Conservation (phyloP, 2,113 vertebrate genomes). For the Nannobrachium achirus region DNA sequence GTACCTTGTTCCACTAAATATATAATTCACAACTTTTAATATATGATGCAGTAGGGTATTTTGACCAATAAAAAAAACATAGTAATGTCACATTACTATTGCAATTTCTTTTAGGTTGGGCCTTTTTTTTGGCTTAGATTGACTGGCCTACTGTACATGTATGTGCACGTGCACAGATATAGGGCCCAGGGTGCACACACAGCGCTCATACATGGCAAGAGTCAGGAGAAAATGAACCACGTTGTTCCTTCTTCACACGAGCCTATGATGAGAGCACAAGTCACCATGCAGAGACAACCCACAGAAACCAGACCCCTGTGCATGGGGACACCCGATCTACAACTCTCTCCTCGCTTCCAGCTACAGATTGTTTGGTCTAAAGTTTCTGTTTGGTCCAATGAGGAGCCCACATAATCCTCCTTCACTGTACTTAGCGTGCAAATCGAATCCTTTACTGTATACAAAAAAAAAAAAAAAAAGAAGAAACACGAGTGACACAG, state of each 20-base stretch:
- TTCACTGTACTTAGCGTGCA: neutral
- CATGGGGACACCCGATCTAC: conserved; percentile 58
- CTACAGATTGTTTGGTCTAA: conserved; percentile 67
- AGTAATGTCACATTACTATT: too few species aligned
- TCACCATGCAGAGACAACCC: conserved; percentile 21
- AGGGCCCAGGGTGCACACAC: too few species aligned
- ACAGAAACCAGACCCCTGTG: conserved; percentile 54
- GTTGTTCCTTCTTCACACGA: conserved; percentile 21
- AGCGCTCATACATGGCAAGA: neutral
- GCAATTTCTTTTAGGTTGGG: too few species aligned
- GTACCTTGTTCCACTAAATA: too few species aligned
- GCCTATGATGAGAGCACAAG: conserved; percentile 50
- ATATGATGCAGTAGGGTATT: too few species aligned
- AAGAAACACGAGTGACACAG: conserved; percentile 2
- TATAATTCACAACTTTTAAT: too few species aligned
- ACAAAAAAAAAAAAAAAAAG: too few species aligned
- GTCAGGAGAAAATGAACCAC: conserved; percentile 28
- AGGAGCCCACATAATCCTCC: conserved; percentile 17
- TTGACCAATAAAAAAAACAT: too few species aligned
- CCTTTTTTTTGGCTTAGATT: too few species aligned
- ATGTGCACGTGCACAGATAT: too few species aligned
- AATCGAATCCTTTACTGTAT: neutral
- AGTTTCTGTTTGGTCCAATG: conserved; percentile 38
- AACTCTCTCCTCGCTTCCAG: conserved; percentile 48
- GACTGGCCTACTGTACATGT: too few species aligned